Evolutionary conservation across 2,797 vertebrate genomes (phyloP).

Genomic region (Alectoris magna): DNA sequence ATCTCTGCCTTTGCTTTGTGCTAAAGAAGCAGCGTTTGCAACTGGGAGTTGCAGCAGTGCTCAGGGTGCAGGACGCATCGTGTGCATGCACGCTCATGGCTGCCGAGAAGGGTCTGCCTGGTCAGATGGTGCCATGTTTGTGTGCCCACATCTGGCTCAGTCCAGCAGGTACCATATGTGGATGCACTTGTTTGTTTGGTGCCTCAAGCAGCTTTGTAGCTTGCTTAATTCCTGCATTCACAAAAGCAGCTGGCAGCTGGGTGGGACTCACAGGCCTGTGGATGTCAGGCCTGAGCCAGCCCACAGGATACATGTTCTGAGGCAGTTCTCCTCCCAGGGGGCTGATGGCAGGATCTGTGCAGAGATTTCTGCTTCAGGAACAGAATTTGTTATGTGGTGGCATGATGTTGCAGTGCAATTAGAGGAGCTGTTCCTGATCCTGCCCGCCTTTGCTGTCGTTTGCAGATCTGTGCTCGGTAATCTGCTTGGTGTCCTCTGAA

Average conservation of each 20-base stretch:
- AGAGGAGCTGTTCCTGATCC: neutral
- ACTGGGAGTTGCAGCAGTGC: accelerated
- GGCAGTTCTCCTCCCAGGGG: constrained; percentile 17
- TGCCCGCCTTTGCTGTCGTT: constrained; percentile 33
- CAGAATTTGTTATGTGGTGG: neutral
- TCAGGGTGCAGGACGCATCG: accelerated
- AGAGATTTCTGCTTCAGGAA: constrained; percentile 2
- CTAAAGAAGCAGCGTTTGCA: neutral
- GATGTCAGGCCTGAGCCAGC: constrained; percentile 7
- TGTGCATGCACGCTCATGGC: neutral
- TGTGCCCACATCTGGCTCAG: neutral
- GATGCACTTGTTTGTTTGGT: neutral
- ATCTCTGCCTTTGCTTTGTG: accelerated
- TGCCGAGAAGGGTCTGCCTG: neutral
- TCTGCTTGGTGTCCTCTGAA: neutral
- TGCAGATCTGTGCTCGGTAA: neutral
- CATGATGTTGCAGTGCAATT: neutral
- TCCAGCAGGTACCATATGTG: neutral
- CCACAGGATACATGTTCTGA: neutral
- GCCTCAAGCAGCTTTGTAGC: neutral
- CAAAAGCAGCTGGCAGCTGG: constrained; percentile 7
- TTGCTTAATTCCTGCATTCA: accelerated
- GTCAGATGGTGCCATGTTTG: accelerated
- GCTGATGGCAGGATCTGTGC: constrained; percentile 4
- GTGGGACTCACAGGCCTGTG: neutral